A percentile compares a stretch with the other conserved stretches of the same genome.
phyloP scores from a whole-genome alignment of 2,113 vertebrate genomes.

The Rafetus swinhoei region DNA sequence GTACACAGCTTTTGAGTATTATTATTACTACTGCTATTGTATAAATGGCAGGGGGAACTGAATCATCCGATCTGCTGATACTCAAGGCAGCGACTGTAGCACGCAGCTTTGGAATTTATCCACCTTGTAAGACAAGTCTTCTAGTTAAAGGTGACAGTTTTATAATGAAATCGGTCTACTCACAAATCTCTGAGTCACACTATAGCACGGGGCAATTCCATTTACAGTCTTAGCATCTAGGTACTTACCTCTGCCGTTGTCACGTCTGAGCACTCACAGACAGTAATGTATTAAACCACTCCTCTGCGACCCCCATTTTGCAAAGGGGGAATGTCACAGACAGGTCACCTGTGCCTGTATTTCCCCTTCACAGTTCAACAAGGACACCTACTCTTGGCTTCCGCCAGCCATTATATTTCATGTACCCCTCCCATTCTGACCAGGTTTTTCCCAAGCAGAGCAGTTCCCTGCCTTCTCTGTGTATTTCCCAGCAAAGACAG shows the following conservation, averaged over 20 bases:
- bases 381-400: neutral
- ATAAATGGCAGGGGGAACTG: rapidly evolving
- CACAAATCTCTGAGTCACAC: rapidly evolving
- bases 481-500: neutral
- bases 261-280: neutral
- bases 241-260: too few species aligned
- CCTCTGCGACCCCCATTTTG: neutral
- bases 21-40: neutral
- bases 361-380: neutral
- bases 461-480: neutral
- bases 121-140: rapidly evolving
- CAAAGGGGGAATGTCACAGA: neutral
- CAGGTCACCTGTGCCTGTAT: too few species aligned
- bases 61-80: neutral
- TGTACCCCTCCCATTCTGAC: neutral
- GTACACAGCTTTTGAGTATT: neutral
- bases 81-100: neutral
- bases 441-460: neutral
- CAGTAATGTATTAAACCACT: slow-evolving; percentile 10
- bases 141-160: neutral
- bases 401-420: neutral
- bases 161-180: neutral
- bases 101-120: rapidly evolving
- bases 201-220: rapidly evolving
- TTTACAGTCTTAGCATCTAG: neutral